phyloP scores from a whole-genome alignment of 2,113 vertebrate genomes.

The Prolemur simus region DNA sequence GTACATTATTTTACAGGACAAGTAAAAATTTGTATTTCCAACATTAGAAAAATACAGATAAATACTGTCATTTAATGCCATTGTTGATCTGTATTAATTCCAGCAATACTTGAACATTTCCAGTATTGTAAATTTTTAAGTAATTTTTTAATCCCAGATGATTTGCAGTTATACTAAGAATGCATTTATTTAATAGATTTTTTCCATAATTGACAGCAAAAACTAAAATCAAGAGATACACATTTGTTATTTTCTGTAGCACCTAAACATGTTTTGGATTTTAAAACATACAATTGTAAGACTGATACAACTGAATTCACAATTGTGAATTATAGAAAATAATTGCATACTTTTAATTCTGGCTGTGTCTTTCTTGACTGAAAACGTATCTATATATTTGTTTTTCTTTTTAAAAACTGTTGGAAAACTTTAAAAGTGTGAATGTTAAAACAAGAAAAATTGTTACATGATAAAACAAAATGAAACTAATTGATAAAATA shows the following conservation, averaged over 20 bases:
- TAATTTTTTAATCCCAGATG: not conserved
- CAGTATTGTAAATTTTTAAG: not conserved
- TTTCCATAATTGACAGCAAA: not conserved
- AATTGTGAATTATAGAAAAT: not conserved
- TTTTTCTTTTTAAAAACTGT: not conserved
- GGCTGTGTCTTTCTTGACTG: not conserved
- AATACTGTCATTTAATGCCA: slow-evolving; percentile 51
- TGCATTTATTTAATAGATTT: not conserved
- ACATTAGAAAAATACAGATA: slow-evolving; percentile 20
- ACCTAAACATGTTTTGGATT: not conserved
- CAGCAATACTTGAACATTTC: not conserved
- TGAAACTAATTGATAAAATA: not conserved
- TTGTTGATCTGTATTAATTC: slow-evolving; percentile 44
- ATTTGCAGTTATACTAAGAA: not conserved
- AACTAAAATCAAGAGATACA: not conserved
- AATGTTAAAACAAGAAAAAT: not conserved
- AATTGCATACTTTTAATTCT: not conserved
- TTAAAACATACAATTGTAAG: not conserved
- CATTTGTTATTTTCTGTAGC: not conserved
- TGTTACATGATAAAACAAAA: not conserved
- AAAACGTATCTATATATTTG: accelerated
- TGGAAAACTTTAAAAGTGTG: not conserved
- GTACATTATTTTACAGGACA: not conserved
- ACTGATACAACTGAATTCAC: not conserved
- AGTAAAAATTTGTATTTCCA: not conserved